Percentiles rank a stretch among this genome's conserved stretches.
Evolutionary conservation across 2,888 invertebrate species (phyloP).

Genomic region (Cordylochernes scorpioides): DNA sequence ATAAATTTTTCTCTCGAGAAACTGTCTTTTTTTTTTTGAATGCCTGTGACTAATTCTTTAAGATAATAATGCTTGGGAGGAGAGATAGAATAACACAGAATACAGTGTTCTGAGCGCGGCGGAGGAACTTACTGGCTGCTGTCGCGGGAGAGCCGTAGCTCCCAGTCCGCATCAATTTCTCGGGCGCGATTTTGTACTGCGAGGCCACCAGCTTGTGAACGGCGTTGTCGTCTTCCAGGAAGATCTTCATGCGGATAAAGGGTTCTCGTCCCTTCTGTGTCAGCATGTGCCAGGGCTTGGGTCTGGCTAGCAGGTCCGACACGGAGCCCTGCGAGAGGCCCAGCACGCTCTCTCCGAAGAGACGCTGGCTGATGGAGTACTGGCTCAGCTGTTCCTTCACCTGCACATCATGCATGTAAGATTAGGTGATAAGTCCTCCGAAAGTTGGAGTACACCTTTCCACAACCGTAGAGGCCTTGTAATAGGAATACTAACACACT

Average conservation of each 20-base stretch:
- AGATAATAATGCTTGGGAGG: too few relatives aligned
- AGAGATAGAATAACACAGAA: too few relatives aligned
- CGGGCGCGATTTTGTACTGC: conserved; percentile 91
- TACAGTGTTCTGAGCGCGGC: too few relatives aligned
- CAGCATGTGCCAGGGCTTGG: conserved; percentile 97
- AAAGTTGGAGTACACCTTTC: neutral
- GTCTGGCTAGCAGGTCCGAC: conserved; percentile 78
- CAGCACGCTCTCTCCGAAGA: conserved; percentile 89
- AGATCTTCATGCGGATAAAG: conserved; percentile 93
- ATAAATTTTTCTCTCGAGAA: too few relatives aligned
- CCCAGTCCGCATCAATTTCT: conserved; percentile 71
- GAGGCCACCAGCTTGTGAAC: conserved; percentile 82
- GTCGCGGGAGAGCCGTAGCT: conserved; percentile 11
- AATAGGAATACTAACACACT: too few relatives aligned
- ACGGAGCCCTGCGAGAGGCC: conserved; percentile 90
- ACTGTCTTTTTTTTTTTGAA: too few relatives aligned
- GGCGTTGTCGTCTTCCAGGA: conserved; percentile 77
- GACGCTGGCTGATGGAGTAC: conserved; percentile 84
- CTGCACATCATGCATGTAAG: conserved; percentile 3
- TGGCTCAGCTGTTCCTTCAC: conserved; percentile 80
- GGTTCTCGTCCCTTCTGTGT: conserved; percentile 90
- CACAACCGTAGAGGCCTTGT: neutral
- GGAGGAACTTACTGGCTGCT: too few relatives aligned
- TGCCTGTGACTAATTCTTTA: too few relatives aligned
- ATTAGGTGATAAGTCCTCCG: too few relatives aligned